These are phyloP conservation scores for Achatina immaculata DNA, from an alignment of 1,140 invertebrate species.

Conservation along the genomic window DNA sequence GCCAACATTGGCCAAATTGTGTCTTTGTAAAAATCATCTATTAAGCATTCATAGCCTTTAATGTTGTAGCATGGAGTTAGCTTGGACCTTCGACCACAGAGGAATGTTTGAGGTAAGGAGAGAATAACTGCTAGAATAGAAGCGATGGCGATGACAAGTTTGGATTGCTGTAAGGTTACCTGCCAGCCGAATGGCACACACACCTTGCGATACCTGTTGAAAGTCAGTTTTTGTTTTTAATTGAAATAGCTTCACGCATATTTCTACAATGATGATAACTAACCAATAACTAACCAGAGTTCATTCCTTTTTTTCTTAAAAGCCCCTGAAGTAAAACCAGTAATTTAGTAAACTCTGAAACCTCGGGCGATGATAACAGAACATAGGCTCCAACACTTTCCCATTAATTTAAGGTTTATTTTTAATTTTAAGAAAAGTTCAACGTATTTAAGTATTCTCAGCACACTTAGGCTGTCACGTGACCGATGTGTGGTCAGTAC, in stretches of 20 bases:
- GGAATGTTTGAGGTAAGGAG: not conserved
- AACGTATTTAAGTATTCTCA: too few species aligned
- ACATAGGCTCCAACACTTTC: too few species aligned
- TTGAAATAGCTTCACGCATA: not conserved
- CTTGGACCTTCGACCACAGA: not conserved
- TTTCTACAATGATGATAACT: not conserved
- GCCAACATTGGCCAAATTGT: conserved; percentile 5
- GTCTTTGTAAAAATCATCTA: not conserved
- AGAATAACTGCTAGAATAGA: not conserved
- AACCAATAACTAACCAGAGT: too few species aligned
- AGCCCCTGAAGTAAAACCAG: too few species aligned
- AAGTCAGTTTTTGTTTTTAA: too few species aligned
- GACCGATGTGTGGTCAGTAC: too few species aligned
- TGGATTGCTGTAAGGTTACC: not conserved
- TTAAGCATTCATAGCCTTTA: not conserved
- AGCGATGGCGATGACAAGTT: not conserved
- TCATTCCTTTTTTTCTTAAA: too few species aligned
- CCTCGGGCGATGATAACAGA: too few species aligned
- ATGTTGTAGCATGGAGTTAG: not conserved
- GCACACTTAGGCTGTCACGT: too few species aligned
- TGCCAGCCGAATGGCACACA: not conserved
- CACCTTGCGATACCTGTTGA: conserved; percentile 14
- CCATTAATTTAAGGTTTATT: too few species aligned
- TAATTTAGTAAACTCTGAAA: too few species aligned
- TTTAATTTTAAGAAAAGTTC: too few species aligned